A percentile compares a stretch with the other conserved stretches of the same genome.
Evolutionary conservation across 2,113 vertebrate genomes (phyloP).

Genomic region (Bubo bubo): DNA sequence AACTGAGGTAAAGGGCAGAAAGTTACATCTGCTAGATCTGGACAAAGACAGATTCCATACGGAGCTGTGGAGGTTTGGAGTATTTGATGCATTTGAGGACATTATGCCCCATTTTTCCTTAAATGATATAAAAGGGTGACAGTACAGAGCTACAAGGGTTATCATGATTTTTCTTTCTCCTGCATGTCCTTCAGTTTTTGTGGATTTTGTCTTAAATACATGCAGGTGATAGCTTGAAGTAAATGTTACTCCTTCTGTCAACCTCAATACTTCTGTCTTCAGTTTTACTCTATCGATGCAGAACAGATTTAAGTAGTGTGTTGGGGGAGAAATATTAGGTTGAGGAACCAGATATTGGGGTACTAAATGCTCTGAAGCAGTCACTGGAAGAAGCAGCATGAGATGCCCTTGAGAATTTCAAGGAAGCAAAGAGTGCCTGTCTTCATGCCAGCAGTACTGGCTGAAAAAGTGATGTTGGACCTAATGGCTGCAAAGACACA

Average conservation of each 20-base stretch:
- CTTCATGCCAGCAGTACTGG: neutral
- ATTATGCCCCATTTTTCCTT: neutral
- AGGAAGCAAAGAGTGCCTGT: neutral
- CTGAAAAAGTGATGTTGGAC: neutral
- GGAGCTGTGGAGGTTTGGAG: neutral
- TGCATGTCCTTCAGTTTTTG: neutral
- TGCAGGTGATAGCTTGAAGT: neutral
- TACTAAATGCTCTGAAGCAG: neutral
- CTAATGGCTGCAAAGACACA: neutral
- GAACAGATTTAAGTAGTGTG: neutral
- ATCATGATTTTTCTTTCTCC: neutral
- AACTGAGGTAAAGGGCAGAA: neutral
- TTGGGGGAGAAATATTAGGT: neutral
- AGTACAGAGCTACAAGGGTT: neutral
- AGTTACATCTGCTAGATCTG: neutral
- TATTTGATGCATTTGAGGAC: neutral
- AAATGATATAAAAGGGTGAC: neutral
- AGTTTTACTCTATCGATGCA: neutral
- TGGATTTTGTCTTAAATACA: neutral
- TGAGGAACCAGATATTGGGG: neutral
- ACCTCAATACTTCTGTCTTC: neutral
- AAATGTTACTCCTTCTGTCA: neutral
- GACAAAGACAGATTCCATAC: neutral
- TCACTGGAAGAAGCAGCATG: neutral
- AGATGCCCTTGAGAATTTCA: neutral